Percentiles rank a stretch among this genome's conserved stretches.
These are phyloP conservation scores for Poeciliopsis presidionis DNA, from an alignment of 2,797 vertebrate species.

Conservation along the genomic window DNA sequence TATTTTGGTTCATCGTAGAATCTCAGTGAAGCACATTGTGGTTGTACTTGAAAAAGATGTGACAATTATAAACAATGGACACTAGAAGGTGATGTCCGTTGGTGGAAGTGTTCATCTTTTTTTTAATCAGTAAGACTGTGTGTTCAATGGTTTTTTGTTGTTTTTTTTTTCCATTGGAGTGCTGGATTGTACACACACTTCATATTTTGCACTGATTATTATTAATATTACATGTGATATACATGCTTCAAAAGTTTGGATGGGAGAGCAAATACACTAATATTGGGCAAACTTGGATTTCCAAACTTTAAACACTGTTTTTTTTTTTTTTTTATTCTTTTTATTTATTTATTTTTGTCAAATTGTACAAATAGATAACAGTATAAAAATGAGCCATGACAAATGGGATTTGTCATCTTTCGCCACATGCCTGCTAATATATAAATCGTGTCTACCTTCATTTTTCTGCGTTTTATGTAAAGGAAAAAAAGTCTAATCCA, in stretches of 20 bases:
- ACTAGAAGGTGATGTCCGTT: neutral
- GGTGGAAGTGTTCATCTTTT: neutral
- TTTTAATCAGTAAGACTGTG: neutral
- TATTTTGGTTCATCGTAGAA: neutral
- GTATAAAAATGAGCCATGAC: neutral
- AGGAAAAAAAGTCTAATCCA: neutral
- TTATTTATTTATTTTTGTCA: too few relatives aligned
- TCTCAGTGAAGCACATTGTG: neutral
- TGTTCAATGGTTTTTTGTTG: neutral
- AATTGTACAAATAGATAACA: neutral
- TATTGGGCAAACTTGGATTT: neutral
- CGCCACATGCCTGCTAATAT: neutral
- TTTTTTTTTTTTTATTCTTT: neutral
- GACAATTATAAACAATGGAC: neutral
- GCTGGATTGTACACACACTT: neutral
- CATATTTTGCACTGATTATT: neutral
- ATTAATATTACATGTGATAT: neutral
- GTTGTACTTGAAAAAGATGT: neutral
- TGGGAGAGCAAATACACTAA: neutral
- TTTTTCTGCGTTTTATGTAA: neutral
- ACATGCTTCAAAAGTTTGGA: neutral
- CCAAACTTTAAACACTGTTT: neutral
- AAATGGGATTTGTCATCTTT: neutral
- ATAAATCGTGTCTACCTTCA: neutral
- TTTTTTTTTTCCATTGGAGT: neutral